Conservation (phyloP, 2,113 vertebrate species). For the Tilapia sparmanii region DNA sequence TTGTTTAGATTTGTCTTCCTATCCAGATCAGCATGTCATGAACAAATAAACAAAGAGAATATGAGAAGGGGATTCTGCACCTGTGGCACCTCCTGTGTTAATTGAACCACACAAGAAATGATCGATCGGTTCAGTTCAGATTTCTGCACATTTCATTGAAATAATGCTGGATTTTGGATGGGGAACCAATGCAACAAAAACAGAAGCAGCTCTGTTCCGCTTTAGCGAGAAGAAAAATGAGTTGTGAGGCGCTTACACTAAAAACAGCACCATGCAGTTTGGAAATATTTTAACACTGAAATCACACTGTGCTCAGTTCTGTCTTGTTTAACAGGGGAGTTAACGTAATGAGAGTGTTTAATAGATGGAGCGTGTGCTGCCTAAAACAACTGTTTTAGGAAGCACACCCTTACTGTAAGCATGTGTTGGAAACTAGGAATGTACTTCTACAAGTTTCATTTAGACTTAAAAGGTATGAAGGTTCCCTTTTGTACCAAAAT, state of each 20-base stretch:
- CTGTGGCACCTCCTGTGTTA: background rate
- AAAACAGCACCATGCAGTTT: background rate
- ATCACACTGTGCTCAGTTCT: background rate
- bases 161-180: background rate
- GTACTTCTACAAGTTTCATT: background rate
- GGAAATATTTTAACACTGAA: background rate
- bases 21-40: background rate
- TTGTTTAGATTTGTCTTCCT: background rate
- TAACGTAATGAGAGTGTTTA: background rate
- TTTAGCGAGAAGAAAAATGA: background rate
- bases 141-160: background rate
- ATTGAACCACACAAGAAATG: background rate
- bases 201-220: background rate
- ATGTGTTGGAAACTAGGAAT: background rate
- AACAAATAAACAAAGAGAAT: background rate
- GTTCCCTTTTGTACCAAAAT: background rate
- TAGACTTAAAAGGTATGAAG: background rate
- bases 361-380: background rate
- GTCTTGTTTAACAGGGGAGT: background rate
- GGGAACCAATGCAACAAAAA: background rate
- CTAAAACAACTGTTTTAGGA: background rate
- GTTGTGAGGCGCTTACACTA: background rate
- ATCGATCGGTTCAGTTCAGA: background rate
- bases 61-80: background rate
- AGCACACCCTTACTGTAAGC: too few species aligned